These are phyloP conservation scores for Sipha flava DNA, from an alignment of 1,140 invertebrate genomes.

Conservation along the genomic window DNA sequence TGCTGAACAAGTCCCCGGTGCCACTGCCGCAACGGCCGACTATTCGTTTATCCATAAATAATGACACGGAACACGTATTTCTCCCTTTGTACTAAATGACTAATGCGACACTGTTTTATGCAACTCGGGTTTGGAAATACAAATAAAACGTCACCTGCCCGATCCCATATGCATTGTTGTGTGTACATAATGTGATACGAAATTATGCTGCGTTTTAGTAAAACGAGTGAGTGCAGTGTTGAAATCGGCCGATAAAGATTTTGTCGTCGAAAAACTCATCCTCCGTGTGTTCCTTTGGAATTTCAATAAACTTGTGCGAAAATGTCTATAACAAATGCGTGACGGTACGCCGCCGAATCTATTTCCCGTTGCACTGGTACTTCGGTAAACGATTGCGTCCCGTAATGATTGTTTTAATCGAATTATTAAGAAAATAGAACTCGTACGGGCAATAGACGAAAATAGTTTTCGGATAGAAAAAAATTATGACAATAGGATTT, in stretches of 20 bases:
- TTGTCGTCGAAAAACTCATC: too few species aligned
- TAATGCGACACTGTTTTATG: background rate
- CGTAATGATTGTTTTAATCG: background rate
- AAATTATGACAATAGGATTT: background rate
- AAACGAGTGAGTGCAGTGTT: too few species aligned
- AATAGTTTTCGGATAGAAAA: background rate
- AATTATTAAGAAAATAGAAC: background rate
- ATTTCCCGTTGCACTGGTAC: too few species aligned
- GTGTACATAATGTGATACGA: too few species aligned
- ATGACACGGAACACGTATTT: background rate
- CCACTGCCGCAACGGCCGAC: background rate
- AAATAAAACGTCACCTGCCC: background rate
- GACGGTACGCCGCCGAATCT: too few species aligned
- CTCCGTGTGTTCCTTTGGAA: too few species aligned
- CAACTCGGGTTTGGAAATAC: background rate
- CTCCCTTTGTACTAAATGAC: background rate
- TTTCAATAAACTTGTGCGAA: too few species aligned
- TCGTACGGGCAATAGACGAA: background rate
- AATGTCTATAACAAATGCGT: too few species aligned
- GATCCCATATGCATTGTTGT: background rate
- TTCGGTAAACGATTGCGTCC: too few species aligned
- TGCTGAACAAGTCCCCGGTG: too few species aligned
- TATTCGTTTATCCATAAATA: background rate
- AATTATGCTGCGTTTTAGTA: too few species aligned
- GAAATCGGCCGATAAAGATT: too few species aligned